phyloP scores from a whole-genome alignment of 2,113 vertebrate genomes.

The Sylvia atricapilla region DNA sequence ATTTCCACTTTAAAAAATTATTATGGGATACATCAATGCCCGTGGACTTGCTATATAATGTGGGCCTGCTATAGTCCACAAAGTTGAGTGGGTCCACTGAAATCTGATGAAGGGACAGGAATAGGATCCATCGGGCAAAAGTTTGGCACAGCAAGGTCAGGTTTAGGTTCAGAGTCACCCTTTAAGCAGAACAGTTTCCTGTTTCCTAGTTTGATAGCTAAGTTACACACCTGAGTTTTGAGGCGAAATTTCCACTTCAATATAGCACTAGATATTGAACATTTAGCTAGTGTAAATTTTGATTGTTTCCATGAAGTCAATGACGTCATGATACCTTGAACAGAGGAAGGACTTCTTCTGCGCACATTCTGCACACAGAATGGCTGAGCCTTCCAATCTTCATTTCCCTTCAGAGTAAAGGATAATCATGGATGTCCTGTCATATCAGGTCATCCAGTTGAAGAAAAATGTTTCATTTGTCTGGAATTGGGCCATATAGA shows the following conservation, averaged over 20 bases:
- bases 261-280: neutral
- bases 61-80: accelerated
- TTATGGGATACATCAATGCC: neutral
- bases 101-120: neutral
- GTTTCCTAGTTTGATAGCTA: neutral
- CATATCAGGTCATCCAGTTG: neutral
- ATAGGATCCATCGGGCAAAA: neutral
- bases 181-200: neutral
- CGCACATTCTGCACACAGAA: too few species aligned
- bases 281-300: neutral
- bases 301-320: neutral
- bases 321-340: neutral
- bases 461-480: neutral
- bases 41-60: neutral
- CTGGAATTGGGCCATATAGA: neutral
- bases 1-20: neutral
- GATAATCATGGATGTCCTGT: neutral
- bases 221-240: neutral
- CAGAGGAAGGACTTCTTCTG: neutral
- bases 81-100: accelerated
- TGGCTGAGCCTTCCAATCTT: neutral
- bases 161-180: neutral
- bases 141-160: neutral
- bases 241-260: accelerated
- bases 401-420: neutral